Base-by-base conservation (phyloP, 2,113 vertebrate species). In the Lamprotornis superbus region DNA sequence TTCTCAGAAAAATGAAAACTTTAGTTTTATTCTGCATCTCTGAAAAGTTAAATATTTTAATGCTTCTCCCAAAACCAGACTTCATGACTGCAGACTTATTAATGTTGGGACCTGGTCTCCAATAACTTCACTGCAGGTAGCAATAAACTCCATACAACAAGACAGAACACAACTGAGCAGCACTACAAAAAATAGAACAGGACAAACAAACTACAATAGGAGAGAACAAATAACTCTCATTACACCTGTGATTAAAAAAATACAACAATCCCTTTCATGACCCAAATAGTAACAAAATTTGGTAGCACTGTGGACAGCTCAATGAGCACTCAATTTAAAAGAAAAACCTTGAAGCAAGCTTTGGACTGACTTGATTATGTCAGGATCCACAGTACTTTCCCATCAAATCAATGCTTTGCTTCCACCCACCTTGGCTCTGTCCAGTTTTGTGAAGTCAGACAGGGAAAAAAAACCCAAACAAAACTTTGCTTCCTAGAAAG, bases 261-360 rank as follows among this genome's bases (percentile, higher is more conserved):
- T 1, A 37, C 55, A 50, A 5, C 7, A 68, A 91, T 17, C n/a
- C 4, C 4, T 74, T 80, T 67, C 71, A 73, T 61, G 80, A 64
- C 7, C 11, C 56, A 61, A 89, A 49, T 0, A 76, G 13, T 46
- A 83, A 55, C 5, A 78, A 60, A 37, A 81, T 39, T 71, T 61
- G 83, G 83, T 85, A 96, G 93, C 80, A 83, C 90, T 93, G 85
- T 40, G 79, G 92, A 90, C 86, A 96, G 90, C 92, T 96, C 95
- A 95, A 30, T 31, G 44, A 93, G 71, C 37, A 75, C 6, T 0
- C 3, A 91, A 68, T 31, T 64, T 30, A 73, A 65, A 64, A 91
- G 22, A 28, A 91, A 94, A 70, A 56, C 27, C 53, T 50, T 53
- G 87, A 74, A 87, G 17, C 24, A 73, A 77, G 39, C 64, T 55